A percentile compares a stretch with the other conserved stretches of the same genome.
Conservation (phyloP, 30 jellyfish, hydroid and myxozoan genomes). For the Catostylus mosaicus region DNA sequence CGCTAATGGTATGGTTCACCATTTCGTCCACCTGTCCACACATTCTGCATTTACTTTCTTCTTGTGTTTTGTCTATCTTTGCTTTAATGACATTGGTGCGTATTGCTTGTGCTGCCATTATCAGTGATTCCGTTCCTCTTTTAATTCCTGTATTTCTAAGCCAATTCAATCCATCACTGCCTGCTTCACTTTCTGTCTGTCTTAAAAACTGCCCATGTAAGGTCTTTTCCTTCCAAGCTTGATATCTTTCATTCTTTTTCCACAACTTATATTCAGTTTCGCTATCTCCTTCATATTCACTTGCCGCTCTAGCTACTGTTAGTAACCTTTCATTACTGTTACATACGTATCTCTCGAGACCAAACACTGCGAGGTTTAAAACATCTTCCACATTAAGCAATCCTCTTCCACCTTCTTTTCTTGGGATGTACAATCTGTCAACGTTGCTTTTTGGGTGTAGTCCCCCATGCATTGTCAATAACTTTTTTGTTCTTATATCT, state of each 20-base stretch:
- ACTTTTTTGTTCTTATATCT: constrained; percentile 23
- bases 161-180: constrained; percentile 46
- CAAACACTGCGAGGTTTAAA: constrained; percentile 19
- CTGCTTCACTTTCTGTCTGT: constrained; percentile 62
- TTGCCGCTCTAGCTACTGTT: constrained; percentile 25
- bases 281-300: constrained; percentile 34
- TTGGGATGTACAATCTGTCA: constrained; percentile 3
- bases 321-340: constrained; percentile 46
- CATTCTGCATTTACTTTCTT: too few species aligned
- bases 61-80: too few species aligned
- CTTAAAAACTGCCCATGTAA: constrained; percentile 42
- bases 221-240: constrained; percentile 55
- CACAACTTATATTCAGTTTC: constrained; percentile 18
- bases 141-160: constrained; percentile 38
- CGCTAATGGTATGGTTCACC: too few species aligned
- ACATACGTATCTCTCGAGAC: constrained; percentile 25
- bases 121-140: constrained; percentile 32
- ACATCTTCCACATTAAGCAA: constrained; percentile 33
- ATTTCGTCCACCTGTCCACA: too few species aligned
- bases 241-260: constrained; percentile 28
- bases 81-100: constrained; percentile 8
- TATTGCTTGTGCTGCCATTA: constrained; percentile 16
- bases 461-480: constrained; percentile 28
- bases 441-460: constrained; percentile 5
- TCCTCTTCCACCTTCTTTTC: constrained; percentile 52